Conservation (phyloP, 2,113 vertebrate genomes). For the Brachyistius frenatus region DNA sequence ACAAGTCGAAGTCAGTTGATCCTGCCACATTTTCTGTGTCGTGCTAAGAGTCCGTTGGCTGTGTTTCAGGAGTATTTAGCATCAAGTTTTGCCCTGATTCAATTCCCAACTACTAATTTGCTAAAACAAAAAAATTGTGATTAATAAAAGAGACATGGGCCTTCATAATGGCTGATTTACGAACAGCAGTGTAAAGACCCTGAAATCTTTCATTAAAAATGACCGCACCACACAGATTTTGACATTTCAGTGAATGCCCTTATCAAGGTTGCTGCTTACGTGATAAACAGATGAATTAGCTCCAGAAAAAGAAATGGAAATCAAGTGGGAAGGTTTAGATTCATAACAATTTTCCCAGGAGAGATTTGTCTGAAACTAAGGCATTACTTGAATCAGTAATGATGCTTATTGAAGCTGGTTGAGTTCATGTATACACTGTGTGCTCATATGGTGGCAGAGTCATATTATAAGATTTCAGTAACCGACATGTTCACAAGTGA, state of each 20-base stretch:
- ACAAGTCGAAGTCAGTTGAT: constrained; percentile 34
- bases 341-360: constrained; percentile 12
- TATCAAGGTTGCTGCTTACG: constrained; percentile 42
- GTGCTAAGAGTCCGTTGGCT: constrained; percentile 28
- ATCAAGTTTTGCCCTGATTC: constrained; percentile 48
- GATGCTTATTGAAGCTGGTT: not conserved
- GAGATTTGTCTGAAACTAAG: constrained; percentile 3
- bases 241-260: constrained; percentile 31
- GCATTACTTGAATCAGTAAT: not conserved
- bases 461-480: constrained; percentile 1
- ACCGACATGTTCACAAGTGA: constrained; percentile 5
- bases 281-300: constrained; percentile 45
- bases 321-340: constrained; percentile 28
- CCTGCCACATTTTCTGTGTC: constrained; percentile 20
- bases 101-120: constrained; percentile 44
- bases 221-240: constrained; percentile 23
- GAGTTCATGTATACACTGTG: not conserved
- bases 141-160: constrained; percentile 37
- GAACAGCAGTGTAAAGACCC: constrained; percentile 11
- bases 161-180: constrained; percentile 32
- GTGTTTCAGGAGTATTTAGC: constrained; percentile 31
- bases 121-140: constrained; percentile 5
- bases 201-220: constrained; percentile 45
- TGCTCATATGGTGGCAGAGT: not conserved
- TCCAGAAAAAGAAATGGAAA: constrained; percentile 29